These are phyloP conservation scores for Semotilus atromaculatus DNA, from an alignment of 2,797 vertebrate species.

Conservation along the genomic window DNA sequence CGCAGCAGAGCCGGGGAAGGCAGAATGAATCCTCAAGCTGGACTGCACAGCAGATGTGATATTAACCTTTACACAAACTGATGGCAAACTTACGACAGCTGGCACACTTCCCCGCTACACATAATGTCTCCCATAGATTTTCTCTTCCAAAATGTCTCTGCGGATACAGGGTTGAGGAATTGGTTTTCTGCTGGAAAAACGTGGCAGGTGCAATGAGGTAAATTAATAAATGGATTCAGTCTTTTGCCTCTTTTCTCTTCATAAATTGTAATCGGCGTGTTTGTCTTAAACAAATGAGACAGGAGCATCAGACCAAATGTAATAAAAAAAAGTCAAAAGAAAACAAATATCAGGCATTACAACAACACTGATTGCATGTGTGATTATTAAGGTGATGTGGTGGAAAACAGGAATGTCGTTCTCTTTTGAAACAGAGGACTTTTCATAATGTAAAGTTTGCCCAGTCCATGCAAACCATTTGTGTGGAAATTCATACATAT, in stretches of 20 bases:
- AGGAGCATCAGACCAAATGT: not conserved
- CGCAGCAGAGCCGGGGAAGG: constrained; percentile 45
- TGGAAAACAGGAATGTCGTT: not conserved
- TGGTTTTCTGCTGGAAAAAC: constrained; percentile 15
- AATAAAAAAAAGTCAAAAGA: constrained; percentile 18
- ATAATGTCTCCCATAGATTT: constrained; percentile 49
- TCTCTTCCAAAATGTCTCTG: constrained; percentile 34
- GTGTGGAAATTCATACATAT: not conserved
- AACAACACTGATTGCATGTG: not conserved
- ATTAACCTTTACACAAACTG: constrained; percentile 58
- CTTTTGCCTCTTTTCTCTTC: constrained; percentile 8
- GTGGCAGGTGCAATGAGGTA: constrained; percentile 16
- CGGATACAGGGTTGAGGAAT: constrained; percentile 26
- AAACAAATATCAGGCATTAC: constrained; percentile 19
- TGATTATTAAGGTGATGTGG: not conserved
- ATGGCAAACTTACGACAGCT: constrained; percentile 51
- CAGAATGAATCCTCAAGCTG: constrained; percentile 53
- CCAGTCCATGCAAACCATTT: not conserved
- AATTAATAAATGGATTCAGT: constrained; percentile 31
- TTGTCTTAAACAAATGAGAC: constrained; percentile 30
- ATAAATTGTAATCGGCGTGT: not conserved
- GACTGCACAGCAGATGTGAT: constrained; percentile 58
- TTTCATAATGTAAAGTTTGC: not conserved
- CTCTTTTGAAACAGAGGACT: not conserved
- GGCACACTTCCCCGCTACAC: constrained; percentile 48